These are phyloP conservation scores for Desoria tigrina DNA, from an alignment of 2,888 invertebrate genomes.

Conservation along the genomic window DNA sequence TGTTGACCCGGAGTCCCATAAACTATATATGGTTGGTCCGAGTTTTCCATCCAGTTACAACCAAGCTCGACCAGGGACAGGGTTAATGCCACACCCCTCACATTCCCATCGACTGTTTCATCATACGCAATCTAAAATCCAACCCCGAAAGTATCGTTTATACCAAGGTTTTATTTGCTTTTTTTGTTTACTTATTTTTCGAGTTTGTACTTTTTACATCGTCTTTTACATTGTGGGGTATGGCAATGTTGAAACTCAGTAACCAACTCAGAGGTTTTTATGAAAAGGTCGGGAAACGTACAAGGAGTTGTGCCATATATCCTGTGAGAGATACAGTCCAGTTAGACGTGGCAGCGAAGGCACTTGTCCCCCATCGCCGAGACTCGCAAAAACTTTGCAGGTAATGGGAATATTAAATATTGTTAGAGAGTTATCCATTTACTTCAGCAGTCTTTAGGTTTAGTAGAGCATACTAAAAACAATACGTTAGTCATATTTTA, in stretches of 20 bases:
- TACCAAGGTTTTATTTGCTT: constrained; percentile 44
- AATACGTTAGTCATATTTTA: no score
- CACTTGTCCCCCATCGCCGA: constrained; percentile 53
- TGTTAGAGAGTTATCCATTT: background rate
- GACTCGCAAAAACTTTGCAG: constrained; percentile 52
- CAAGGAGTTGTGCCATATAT: constrained; percentile 63
- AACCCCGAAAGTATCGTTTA: constrained; percentile 52
- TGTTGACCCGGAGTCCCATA: constrained; percentile 52
- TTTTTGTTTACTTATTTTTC: constrained; percentile 22
- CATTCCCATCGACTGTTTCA: constrained; percentile 50
- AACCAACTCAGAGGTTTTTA: background rate
- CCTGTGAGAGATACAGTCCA: constrained; percentile 80
- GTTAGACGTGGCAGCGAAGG: constrained; percentile 87
- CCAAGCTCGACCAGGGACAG: constrained; percentile 38
- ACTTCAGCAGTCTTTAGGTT: background rate
- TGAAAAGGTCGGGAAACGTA: constrained; percentile 62
- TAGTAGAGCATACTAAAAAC: background rate
- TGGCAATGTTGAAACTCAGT: constrained; percentile 9
- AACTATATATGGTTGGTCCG: constrained; percentile 49
- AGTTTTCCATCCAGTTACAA: constrained; percentile 43
- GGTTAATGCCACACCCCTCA: constrained; percentile 46
- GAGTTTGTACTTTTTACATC: constrained; percentile 32
- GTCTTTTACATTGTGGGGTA: constrained; percentile 22
- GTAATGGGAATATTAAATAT: constrained; percentile 25
- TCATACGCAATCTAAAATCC: constrained; percentile 52